A percentile compares a stretch with the other conserved stretches of the same genome.
phyloP scores from a whole-genome alignment of 2,113 vertebrate species.

The Equus quagga region DNA sequence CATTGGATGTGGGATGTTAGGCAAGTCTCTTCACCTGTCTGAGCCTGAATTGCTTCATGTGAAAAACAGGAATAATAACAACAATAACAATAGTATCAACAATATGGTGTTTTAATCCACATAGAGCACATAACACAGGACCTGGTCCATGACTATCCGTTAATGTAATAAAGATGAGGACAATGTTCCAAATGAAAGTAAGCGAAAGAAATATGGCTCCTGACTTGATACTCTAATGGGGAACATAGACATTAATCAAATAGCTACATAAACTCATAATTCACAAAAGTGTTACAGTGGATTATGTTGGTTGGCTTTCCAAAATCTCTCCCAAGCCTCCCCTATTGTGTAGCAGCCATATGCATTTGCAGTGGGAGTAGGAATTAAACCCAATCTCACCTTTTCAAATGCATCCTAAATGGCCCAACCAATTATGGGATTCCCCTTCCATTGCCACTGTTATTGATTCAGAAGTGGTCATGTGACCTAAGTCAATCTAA shows the following conservation, averaged over 20 bases:
- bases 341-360: rapidly evolving
- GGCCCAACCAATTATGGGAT: background rate
- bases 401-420: background rate
- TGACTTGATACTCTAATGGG: background rate
- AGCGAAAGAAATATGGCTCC: background rate
- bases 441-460: background rate
- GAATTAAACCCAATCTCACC: background rate
- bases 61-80: background rate
- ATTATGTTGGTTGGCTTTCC: background rate
- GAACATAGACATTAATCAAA: background rate
- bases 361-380: background rate
- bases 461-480: background rate
- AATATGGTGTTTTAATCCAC: background rate
- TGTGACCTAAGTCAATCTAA: background rate
- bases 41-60: background rate
- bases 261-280: background rate
- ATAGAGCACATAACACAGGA: background rate
- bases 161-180: background rate
- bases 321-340: background rate
- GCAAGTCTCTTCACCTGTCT: background rate
- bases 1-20: background rate
- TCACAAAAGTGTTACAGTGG: background rate
- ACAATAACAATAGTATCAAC: background rate
- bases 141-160: background rate
- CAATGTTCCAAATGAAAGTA: background rate